A percentile compares a stretch with the other conserved stretches of the same genome.
Conservation (phyloP, 92 coral and sea anemone genomes). For the Siderastrea radians region DNA sequence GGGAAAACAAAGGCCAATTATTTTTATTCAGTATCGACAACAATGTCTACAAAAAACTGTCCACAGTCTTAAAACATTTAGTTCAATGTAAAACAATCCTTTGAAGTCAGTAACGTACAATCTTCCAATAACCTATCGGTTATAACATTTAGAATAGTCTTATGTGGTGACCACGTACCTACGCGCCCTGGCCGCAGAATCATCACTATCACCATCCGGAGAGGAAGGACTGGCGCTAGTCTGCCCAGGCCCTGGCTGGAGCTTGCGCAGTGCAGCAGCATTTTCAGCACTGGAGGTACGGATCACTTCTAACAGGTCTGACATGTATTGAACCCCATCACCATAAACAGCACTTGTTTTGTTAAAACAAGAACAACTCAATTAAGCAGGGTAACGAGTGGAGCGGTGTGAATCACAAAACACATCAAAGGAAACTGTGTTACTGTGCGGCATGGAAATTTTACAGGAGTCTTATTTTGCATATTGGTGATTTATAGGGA, state of each 20-base stretch:
- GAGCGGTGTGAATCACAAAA: neutral
- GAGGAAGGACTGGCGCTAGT: slow-evolving; percentile 56
- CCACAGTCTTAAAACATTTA: no score
- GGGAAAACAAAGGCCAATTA: no score
- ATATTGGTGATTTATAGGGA: no score
- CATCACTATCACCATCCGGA: slow-evolving; percentile 74
- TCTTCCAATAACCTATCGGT: no score
- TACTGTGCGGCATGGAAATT: no score
- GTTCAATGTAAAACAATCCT: no score
- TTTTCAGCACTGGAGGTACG: slow-evolving; percentile 72
- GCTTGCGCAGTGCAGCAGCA: slow-evolving; percentile 73
- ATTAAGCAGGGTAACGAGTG: neutral
- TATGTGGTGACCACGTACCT: slow-evolving; percentile 45
- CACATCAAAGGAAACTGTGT: no score
- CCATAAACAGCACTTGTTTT: slow-evolving; percentile 1
- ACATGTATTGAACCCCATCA: slow-evolving; percentile 74
- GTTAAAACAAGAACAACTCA: neutral
- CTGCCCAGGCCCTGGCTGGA: slow-evolving; percentile 44
- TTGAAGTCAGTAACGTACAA: no score
- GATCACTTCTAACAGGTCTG: slow-evolving; percentile 73
- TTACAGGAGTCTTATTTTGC: no score
- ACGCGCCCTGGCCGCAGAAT: slow-evolving; percentile 77
- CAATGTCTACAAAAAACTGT: no score
- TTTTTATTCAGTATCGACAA: no score
- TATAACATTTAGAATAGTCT: slow-evolving; percentile 4